These are phyloP conservation scores for Capitulum mitella DNA, from an alignment of 2,888 invertebrate genomes.

Conservation along the genomic window DNA sequence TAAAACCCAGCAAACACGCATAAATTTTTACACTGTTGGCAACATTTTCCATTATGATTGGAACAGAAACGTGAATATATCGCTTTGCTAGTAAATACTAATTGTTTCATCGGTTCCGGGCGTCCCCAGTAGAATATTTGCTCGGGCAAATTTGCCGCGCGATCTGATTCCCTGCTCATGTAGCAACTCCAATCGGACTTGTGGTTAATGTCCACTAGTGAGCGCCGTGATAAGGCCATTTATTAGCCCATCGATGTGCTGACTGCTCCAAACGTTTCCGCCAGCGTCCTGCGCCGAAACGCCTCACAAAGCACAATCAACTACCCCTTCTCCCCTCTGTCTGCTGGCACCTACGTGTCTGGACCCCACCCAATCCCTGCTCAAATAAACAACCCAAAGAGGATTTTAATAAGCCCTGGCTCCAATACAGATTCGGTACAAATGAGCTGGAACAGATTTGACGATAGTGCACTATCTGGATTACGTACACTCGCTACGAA, in stretches of 20 bases:
- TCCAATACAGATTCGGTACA: background rate
- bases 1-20: too few relatives aligned
- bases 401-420: background rate
- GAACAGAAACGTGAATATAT: too few relatives aligned
- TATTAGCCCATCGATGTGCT: background rate
- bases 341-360: background rate
- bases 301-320: background rate
- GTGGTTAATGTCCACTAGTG: background rate
- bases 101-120: too few relatives aligned
- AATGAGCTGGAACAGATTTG: conserved; percentile 12
- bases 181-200: background rate
- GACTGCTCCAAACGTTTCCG: background rate
- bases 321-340: background rate
- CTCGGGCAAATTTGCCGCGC: too few relatives aligned
- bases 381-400: conserved; percentile 15
- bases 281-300: background rate
- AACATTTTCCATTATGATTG: too few relatives aligned
- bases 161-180: too few relatives aligned
- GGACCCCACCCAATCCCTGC: background rate
- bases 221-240: too few relatives aligned
- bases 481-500: background rate
- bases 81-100: too few relatives aligned
- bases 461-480: conserved; percentile 14
- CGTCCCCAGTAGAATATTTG: too few relatives aligned
- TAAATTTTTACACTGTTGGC: too few relatives aligned